Base-by-base conservation (phyloP, 2,113 vertebrate species). In the Ifrita kowaldi region DNA sequence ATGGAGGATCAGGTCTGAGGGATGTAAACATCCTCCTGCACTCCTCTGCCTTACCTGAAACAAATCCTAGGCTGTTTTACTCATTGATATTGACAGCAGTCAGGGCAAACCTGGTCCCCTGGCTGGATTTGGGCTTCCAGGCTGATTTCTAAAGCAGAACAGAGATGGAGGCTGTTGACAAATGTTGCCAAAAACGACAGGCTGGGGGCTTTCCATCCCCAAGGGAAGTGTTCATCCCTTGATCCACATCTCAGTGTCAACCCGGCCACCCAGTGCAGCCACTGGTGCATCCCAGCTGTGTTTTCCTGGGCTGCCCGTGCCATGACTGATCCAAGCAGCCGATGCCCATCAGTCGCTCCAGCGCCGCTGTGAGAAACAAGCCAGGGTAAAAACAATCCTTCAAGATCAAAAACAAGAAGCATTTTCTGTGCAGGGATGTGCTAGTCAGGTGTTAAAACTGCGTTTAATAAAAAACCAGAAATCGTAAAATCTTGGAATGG, bases 311-410 rank as follows among this genome's bases (percentile, higher is more conserved):
- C n/a, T 87, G 55, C 33, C 52, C 0, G 0, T 26, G 69, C 27
- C 37, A 12, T 3, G 42, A 19, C 11, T 32, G 5, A 4, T 28
- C 19, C 33, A 22, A 59, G 68, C 1, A 20, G 37, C 4, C 0
- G 1, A 50, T 70, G 57, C 18, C 11, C 53, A 21, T 30, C 4
- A 6, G 28, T 79, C 0, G 0, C 35, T 24, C 14, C 59, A n/a
- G 39, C 5, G 18, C 23, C 33, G 9, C 75, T 39, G 35, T 26
- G 33, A 59, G 30, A 55, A 74, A 63, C 13, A 74, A 37, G 14
- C 4, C 32, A 37, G 27, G 16, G 20, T 7, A 80, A 57, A 69
- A 65, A 20, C 13, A 27, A 6, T 16, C 39, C 27, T 46, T 70
- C 41, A 10, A 32, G 19, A 70, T 32, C 50, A 81, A 67, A 87